Evolutionary conservation across 2,113 vertebrate species (phyloP).

Genomic region (Spea bombifrons): DNA sequence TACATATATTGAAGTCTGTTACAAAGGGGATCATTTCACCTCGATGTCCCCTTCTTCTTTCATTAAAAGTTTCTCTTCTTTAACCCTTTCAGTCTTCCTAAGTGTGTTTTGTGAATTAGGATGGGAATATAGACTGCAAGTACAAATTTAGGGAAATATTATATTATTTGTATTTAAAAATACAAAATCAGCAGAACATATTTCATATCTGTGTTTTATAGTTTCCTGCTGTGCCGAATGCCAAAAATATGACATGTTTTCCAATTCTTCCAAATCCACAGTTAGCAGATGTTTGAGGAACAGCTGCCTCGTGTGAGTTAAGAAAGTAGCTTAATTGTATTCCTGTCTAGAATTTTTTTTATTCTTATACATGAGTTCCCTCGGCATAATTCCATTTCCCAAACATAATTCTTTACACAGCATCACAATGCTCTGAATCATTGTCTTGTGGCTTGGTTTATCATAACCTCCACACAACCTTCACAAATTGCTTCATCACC

Average conservation of each 20-base stretch:
- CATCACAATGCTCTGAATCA: neutral
- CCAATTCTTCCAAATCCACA: slow-evolving; percentile 24
- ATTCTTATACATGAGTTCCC: neutral
- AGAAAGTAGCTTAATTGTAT: slow-evolving; percentile 26
- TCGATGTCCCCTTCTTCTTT: no score
- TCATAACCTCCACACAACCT: neutral
- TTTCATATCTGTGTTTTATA: slow-evolving; percentile 34
- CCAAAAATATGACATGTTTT: slow-evolving; percentile 42
- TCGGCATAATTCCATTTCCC: slow-evolving; percentile 12
- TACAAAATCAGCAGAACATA: slow-evolving; percentile 14
- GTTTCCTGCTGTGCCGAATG: slow-evolving; percentile 24
- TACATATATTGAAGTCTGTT: no score
- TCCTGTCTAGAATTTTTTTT: slow-evolving; percentile 18
- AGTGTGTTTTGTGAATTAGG: neutral
- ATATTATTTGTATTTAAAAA: slow-evolving; percentile 25
- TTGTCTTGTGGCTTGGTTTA: neutral
- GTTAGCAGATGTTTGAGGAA: slow-evolving; percentile 43
- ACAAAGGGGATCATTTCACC: no score
- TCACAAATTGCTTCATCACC: neutral
- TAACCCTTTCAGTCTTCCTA: no score
- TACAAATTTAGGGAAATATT: slow-evolving; percentile 21
- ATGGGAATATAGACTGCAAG: slow-evolving; percentile 25
- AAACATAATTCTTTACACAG: neutral
- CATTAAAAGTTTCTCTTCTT: no score
- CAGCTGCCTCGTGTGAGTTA: slow-evolving; percentile 40